A percentile compares a stretch with the other conserved stretches of the same genome.
phyloP scores from a whole-genome alignment of 2,797 vertebrate genomes.

The Miopithecus talapoin region DNA sequence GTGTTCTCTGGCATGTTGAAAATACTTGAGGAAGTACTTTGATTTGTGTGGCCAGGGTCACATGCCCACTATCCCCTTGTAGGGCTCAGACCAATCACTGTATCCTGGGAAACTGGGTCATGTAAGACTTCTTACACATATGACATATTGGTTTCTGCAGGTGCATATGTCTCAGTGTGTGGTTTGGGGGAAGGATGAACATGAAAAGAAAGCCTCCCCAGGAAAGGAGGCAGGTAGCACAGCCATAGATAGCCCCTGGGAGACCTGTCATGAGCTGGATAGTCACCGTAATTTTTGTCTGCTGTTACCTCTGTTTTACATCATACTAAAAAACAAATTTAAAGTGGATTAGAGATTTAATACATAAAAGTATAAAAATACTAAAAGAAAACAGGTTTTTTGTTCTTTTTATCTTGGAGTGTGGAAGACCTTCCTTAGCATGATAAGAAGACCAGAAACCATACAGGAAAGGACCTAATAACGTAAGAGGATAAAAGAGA shows the following conservation, averaged over 20 bases:
- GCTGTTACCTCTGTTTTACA: not conserved
- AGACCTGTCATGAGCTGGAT: not conserved
- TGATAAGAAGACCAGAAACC: slow-evolving; percentile 18
- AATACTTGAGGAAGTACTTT: not conserved
- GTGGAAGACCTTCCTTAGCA: not conserved
- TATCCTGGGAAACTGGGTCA: not conserved
- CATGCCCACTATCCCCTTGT: not conserved
- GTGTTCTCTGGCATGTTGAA: not conserved
- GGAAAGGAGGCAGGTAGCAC: not conserved
- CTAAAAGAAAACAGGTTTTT: not conserved
- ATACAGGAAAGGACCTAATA: not conserved
- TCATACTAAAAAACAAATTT: not conserved
- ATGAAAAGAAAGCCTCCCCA: not conserved
- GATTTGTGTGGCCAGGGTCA: not conserved
- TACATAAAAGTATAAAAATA: slow-evolving; percentile 13
- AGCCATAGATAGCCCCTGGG: not conserved
- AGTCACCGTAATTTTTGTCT: not conserved
- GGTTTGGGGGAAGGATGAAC: not conserved
- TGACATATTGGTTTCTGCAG: not conserved
- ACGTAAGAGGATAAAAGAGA: not conserved
- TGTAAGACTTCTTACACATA: not conserved
- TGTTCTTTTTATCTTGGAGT: not conserved
- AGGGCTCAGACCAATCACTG: not conserved
- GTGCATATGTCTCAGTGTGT: not conserved
- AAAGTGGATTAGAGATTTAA: slow-evolving; percentile 12